A percentile compares a stretch with the other conserved stretches of the same genome.
phyloP scores from a whole-genome alignment of 2,797 vertebrate species.

The Xyrichtys novacula region DNA sequence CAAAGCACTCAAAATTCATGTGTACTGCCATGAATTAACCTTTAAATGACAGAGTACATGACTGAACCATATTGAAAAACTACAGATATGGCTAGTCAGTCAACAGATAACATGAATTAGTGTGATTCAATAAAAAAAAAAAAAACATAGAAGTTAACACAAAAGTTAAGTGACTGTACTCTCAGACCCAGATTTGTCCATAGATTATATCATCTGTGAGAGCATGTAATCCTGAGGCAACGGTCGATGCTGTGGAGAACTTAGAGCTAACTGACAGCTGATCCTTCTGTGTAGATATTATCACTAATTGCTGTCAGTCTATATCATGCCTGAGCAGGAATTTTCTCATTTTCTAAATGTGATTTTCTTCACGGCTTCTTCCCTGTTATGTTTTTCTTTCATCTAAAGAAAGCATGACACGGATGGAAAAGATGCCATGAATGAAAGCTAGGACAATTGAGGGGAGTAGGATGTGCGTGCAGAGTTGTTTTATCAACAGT shows the following conservation, averaged over 20 bases:
- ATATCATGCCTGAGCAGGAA: constrained; percentile 7
- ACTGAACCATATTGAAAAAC: too few relatives aligned
- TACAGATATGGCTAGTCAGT: too few relatives aligned
- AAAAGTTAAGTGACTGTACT: too few relatives aligned
- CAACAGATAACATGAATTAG: too few relatives aligned
- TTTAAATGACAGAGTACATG: neutral
- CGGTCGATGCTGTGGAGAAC: neutral
- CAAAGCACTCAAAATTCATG: neutral
- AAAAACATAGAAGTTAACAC: too few relatives aligned
- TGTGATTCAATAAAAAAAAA: neutral
- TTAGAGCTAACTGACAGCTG: neutral
- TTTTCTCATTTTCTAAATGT: constrained; percentile 7
- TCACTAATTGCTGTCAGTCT: neutral
- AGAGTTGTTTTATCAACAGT: constrained; percentile 1
- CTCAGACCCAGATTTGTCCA: neutral
- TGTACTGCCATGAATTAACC: neutral
- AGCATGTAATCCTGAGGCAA: neutral
- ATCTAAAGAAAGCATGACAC: constrained; percentile 15
- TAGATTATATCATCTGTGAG: neutral
- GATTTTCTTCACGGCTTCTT: neutral
- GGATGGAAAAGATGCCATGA: constrained; percentile 4
- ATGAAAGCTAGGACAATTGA: constrained; percentile 22
- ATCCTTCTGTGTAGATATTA: neutral
- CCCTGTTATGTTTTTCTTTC: neutral
- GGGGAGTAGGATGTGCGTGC: neutral